phyloP scores from a whole-genome alignment of 2,797 vertebrate genomes.

The Borostomias antarcticus region DNA sequence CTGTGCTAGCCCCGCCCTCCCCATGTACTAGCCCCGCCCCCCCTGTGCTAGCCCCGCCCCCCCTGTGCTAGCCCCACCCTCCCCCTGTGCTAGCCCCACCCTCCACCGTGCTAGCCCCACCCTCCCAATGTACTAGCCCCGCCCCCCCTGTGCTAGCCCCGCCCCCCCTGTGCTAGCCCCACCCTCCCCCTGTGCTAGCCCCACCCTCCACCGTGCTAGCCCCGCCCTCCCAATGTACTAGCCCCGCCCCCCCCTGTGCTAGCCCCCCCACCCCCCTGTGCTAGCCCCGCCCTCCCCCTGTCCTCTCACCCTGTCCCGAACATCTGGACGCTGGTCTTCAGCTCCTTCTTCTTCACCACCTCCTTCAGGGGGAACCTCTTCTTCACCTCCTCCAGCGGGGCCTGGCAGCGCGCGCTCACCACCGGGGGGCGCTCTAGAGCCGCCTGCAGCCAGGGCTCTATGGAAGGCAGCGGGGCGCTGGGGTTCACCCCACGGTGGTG shows the following conservation, averaged over 20 bases:
- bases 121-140: no score
- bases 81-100: no score
- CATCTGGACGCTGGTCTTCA: conserved; percentile 87
- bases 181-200: no score
- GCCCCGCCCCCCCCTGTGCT: no score
- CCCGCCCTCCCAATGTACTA: no score
- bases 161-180: no score
- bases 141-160: no score
- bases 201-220: no score
- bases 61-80: no score
- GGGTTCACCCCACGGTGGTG: conserved; percentile 88
- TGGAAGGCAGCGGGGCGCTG: conserved; percentile 78
- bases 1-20: neutral
- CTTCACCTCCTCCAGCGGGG: conserved; percentile 83
- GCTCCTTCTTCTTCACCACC: conserved; percentile 86
- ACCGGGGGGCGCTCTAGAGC: conserved; percentile 80
- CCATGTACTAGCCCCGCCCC: no score
- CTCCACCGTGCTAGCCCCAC: no score
- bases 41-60: no score
- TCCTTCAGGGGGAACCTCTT: conserved; percentile 86
- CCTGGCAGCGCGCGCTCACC: conserved; percentile 76
- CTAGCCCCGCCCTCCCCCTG: neutral
- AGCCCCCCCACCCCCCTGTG: neutral
- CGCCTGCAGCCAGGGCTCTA: conserved; percentile 83
- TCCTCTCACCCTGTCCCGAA: conserved; percentile 90